Percentiles rank a stretch among this genome's conserved stretches.
These are phyloP conservation scores for Diplodus puntazzo DNA, from an alignment of 2,797 vertebrate genomes.

Conservation along the genomic window DNA sequence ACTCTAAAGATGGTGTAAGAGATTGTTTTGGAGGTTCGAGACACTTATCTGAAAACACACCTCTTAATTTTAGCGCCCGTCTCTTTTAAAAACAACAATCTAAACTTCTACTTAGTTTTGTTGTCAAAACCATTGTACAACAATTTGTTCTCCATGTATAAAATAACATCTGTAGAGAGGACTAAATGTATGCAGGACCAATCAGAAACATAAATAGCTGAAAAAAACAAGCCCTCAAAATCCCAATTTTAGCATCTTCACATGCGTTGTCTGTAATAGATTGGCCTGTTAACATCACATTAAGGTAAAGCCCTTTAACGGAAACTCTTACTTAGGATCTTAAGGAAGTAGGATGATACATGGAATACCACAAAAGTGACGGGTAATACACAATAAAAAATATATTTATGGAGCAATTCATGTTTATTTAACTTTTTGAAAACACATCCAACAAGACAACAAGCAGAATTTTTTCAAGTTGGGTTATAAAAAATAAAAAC, in stretches of 20 bases:
- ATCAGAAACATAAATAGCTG: no score
- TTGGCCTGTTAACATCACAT: neutral
- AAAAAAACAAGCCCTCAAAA: neutral
- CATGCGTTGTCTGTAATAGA: neutral
- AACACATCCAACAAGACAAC: slow-evolving; percentile 25
- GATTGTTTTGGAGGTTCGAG: slow-evolving; percentile 33
- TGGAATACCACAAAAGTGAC: neutral
- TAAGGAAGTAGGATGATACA: neutral
- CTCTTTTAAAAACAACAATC: neutral
- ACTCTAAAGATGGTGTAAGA: slow-evolving; percentile 31
- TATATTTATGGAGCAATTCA: neutral
- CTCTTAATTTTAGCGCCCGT: no score
- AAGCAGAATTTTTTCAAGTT: slow-evolving; percentile 38
- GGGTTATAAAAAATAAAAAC: slow-evolving; percentile 23
- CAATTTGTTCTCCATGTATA: neutral
- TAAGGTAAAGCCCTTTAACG: neutral
- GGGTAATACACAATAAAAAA: neutral
- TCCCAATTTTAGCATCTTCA: neutral
- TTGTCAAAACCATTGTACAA: neutral
- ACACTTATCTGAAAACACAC: no score
- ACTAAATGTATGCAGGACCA: neutral
- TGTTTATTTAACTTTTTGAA: slow-evolving; percentile 57
- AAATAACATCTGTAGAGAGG: neutral
- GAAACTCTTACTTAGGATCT: neutral
- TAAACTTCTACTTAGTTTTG: neutral